Percentiles rank a stretch among this genome's conserved stretches.
phyloP scores from a whole-genome alignment of 1,140 invertebrate species.

The Dendrolimus punctatus region DNA sequence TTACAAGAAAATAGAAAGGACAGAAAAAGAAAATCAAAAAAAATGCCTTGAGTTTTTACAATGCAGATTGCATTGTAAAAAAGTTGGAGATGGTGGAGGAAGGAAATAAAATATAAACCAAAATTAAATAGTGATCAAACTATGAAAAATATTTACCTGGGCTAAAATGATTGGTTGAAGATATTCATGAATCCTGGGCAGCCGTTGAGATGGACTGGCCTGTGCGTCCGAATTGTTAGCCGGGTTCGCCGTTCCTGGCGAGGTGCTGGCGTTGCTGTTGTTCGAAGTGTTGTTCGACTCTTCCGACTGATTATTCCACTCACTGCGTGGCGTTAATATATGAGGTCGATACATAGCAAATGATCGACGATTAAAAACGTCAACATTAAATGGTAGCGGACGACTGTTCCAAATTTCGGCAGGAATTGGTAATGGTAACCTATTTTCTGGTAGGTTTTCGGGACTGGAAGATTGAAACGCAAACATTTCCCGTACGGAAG shows the following conservation, averaged over 20 bases:
- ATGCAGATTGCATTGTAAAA: too few relatives aligned
- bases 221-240: slow-evolving; percentile 49
- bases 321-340: slow-evolving; percentile 44
- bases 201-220: slow-evolving; percentile 32
- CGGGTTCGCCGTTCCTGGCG: slow-evolving; percentile 3
- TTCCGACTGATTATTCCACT: slow-evolving; percentile 15
- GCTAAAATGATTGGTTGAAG: slow-evolving; percentile 60
- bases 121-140: neutral
- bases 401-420: slow-evolving; percentile 25
- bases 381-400: slow-evolving; percentile 29
- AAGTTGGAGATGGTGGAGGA: too few relatives aligned
- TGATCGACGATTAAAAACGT: slow-evolving; percentile 24
- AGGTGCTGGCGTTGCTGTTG: neutral
- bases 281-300: neutral
- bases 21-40: too few relatives aligned
- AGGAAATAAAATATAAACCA: too few relatives aligned
- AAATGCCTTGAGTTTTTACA: too few relatives aligned
- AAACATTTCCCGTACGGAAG: slow-evolving; percentile 57
- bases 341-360: slow-evolving; percentile 41
- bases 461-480: slow-evolving; percentile 29
- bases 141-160: slow-evolving; percentile 36
- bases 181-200: slow-evolving; percentile 54
- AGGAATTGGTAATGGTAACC: slow-evolving; percentile 26
- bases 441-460: slow-evolving; percentile 28
- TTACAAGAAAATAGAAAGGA: too few relatives aligned